phyloP scores from a whole-genome alignment of 37 sponge, comb jelly and placozoan species.

The Bolinopsis microptera region DNA sequence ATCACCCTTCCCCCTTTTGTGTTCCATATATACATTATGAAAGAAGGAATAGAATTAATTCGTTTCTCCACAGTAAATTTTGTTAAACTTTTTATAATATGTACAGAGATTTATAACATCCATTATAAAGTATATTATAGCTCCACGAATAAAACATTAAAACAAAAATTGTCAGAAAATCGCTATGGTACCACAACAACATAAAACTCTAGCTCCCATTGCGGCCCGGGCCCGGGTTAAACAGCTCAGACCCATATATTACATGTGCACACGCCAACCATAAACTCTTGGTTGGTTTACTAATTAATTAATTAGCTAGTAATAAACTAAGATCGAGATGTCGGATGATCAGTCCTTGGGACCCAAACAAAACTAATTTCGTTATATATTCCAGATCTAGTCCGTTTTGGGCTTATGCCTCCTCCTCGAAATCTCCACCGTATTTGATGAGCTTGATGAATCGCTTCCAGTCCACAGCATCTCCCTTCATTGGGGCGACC shows the following conservation, averaged over 20 bases:
- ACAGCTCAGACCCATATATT: not conserved
- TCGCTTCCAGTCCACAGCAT: constrained; percentile 52
- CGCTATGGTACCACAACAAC: constrained; percentile 43
- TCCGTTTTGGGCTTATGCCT: constrained; percentile 16
- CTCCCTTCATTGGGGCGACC: constrained; percentile 63
- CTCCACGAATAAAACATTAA: constrained; percentile 30
- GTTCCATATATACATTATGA: not conserved
- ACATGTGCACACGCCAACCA: not conserved
- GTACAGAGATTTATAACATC: constrained; percentile 49
- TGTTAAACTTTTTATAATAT: constrained; percentile 35
- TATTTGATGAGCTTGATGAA: constrained; percentile 67
- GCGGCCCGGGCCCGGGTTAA: not conserved
- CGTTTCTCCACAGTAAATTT: not conserved
- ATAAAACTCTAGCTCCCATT: constrained; percentile 42
- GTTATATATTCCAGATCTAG: not conserved
- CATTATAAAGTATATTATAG: not conserved
- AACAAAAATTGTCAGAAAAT: constrained; percentile 50
- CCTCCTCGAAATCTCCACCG: constrained; percentile 64
- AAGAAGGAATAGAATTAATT: not conserved
- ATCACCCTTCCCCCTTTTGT: not conserved
- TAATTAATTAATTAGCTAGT: not conserved
- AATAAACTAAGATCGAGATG: not conserved
- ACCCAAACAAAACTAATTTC: not conserved
- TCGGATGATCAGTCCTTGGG: not conserved
- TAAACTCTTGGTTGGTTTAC: not conserved